phyloP scores from a whole-genome alignment of 2,113 vertebrate species.

The Phocoena phocoena region DNA sequence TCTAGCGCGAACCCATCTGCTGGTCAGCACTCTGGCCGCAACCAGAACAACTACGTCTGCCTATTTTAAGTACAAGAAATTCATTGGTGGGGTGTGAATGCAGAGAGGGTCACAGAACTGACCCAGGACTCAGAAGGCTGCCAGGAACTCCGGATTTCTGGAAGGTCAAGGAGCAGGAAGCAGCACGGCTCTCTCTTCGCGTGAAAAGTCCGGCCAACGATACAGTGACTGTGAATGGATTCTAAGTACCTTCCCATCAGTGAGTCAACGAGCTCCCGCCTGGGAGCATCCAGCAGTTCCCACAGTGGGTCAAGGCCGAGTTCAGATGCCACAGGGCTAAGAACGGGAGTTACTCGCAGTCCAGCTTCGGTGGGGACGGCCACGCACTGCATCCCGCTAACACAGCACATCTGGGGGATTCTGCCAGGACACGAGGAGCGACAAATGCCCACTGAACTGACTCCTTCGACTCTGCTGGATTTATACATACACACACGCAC shows the following conservation, averaged over 20 bases:
- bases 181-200: not conserved
- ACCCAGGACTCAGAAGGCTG: not conserved
- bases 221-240: not conserved
- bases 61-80: not conserved
- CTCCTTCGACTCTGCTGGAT: not conserved
- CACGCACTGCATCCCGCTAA: accelerated
- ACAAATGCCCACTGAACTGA: too few relatives aligned
- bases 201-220: not conserved
- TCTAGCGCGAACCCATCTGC: accelerated
- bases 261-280: accelerated
- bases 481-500: not conserved
- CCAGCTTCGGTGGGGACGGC: not conserved
- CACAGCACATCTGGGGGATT: accelerated
- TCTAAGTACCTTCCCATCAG: not conserved
- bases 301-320: accelerated
- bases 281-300: not conserved
- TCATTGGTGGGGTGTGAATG: not conserved
- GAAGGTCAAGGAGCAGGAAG: not conserved
- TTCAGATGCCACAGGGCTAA: not conserved
- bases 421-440: not conserved
- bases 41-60: not conserved
- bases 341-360: too few relatives aligned
- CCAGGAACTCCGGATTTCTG: not conserved
- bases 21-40: not conserved
- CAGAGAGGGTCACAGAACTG: not conserved